A percentile compares a stretch with the other conserved stretches of the same genome.
Conservation (phyloP, 2,888 invertebrate species). For the Mechanitis messenoides region DNA sequence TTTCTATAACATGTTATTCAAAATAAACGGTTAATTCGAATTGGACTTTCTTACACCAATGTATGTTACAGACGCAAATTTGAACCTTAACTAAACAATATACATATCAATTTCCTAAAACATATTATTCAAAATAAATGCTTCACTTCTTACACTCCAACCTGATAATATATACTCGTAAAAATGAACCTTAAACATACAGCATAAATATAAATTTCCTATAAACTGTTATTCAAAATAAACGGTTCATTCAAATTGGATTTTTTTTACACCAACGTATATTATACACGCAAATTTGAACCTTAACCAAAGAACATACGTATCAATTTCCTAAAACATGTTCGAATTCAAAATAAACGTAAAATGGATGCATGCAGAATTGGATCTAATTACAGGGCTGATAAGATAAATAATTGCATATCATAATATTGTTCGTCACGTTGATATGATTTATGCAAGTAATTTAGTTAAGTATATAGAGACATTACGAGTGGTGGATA, state of each 20-base stretch:
- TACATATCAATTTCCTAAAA: constrained; percentile 12
- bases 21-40: neutral
- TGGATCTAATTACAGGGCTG: neutral
- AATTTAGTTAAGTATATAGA: constrained; percentile 74
- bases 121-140: neutral
- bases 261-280: too few species aligned
- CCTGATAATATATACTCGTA: too few species aligned
- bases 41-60: too few species aligned
- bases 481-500: constrained; percentile 63
- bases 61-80: too few species aligned
- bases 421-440: constrained; percentile 54
- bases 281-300: neutral
- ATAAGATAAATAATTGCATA: constrained; percentile 4
- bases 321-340: constrained; percentile 10
- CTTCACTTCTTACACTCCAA: too few species aligned
- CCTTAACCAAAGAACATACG: constrained; percentile 4
- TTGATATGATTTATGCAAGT: constrained; percentile 76
- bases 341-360: neutral
- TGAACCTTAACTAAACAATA: constrained; percentile 2
- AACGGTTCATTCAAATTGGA: too few species aligned
- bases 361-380: constrained; percentile 6
- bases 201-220: too few species aligned
- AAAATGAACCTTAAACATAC: too few species aligned
- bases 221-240: too few species aligned
- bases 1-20: constrained; percentile 1